phyloP scores from a whole-genome alignment of 2,888 invertebrate genomes.

The Clanis bilineata region DNA sequence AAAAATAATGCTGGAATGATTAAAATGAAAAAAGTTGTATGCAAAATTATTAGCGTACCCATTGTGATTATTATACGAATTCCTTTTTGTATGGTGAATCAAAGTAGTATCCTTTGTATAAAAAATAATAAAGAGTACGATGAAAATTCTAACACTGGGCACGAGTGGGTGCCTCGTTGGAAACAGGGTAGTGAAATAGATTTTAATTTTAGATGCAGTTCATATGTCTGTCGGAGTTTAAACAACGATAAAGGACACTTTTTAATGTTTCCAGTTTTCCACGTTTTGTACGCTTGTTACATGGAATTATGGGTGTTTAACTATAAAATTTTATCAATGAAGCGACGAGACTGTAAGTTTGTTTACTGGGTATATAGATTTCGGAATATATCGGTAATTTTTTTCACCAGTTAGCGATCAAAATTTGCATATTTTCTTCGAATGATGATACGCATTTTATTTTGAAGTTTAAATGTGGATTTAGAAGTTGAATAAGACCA shows the following conservation, averaged over 20 bases:
- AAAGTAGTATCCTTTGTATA: conserved; percentile 32
- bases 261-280: neutral
- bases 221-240: conserved; percentile 36
- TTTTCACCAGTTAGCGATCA: too few relatives aligned
- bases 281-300: neutral
- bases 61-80: conserved; percentile 26
- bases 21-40: neutral
- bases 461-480: too few relatives aligned
- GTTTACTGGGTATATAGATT: neutral
- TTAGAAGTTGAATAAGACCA: too few relatives aligned
- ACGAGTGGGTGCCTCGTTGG: conserved; percentile 25
- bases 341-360: neutral
- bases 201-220: conserved; percentile 54
- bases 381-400: too few relatives aligned
- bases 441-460: too few relatives aligned
- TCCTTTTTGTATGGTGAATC: conserved; percentile 24
- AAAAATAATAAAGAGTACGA: conserved; percentile 40
- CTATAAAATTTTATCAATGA: neutral
- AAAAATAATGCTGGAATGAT: neutral
- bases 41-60: neutral
- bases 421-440: too few relatives aligned
- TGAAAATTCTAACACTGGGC: conserved; percentile 40
- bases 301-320: neutral
- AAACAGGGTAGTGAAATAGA: conserved; percentile 49
- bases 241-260: conserved; percentile 15